Percentiles rank a stretch among this genome's conserved stretches.
Evolutionary conservation across 2,113 vertebrate species (phyloP).

Genomic region (Tetraodon nigroviridis): DNA sequence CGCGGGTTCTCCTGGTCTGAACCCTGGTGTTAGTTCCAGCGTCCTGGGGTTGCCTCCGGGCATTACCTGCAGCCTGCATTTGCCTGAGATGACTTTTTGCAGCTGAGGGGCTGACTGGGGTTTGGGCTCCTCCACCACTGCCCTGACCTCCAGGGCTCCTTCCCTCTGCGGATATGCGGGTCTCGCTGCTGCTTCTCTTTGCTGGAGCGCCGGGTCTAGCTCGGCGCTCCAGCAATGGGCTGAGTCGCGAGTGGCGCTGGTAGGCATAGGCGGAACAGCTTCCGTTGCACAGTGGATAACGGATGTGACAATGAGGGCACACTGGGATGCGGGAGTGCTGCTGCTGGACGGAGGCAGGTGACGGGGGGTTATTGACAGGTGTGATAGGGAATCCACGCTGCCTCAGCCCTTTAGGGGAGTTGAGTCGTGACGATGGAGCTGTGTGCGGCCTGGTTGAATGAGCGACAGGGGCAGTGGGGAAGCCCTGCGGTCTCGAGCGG

Average conservation of each 20-base stretch:
- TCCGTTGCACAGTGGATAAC: slow-evolving; percentile 75
- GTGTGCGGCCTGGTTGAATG: slow-evolving; percentile 74
- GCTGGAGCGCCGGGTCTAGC: slow-evolving; percentile 43
- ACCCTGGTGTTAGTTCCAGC: slow-evolving; percentile 41
- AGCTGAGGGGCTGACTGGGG: slow-evolving; percentile 65
- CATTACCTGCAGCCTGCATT: slow-evolving; percentile 67
- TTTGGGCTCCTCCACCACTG: slow-evolving; percentile 49
- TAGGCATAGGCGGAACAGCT: slow-evolving; percentile 74
- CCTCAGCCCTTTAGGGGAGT: slow-evolving; percentile 72
- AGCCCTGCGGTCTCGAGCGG: slow-evolving; percentile 56
- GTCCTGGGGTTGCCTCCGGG: slow-evolving; percentile 58
- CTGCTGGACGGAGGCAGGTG: slow-evolving; percentile 52
- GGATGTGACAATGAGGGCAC: slow-evolving; percentile 73
- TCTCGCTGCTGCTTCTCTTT: slow-evolving; percentile 76
- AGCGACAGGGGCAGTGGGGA: slow-evolving; percentile 42
- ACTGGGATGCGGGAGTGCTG: slow-evolving; percentile 58
- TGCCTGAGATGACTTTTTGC: slow-evolving; percentile 64
- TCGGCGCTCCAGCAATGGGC: slow-evolving; percentile 69
- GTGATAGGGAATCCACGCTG: slow-evolving; percentile 66
- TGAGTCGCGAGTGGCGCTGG: slow-evolving; percentile 76
- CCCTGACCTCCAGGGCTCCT: slow-evolving; percentile 52
- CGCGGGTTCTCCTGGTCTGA: slow-evolving; percentile 54
- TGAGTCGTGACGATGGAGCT: slow-evolving; percentile 72
- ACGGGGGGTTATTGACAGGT: slow-evolving; percentile 66
- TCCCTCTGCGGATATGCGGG: slow-evolving; percentile 60